Evolutionary conservation across 2,113 vertebrate genomes (phyloP).

Genomic region (Hassar affinis): DNA sequence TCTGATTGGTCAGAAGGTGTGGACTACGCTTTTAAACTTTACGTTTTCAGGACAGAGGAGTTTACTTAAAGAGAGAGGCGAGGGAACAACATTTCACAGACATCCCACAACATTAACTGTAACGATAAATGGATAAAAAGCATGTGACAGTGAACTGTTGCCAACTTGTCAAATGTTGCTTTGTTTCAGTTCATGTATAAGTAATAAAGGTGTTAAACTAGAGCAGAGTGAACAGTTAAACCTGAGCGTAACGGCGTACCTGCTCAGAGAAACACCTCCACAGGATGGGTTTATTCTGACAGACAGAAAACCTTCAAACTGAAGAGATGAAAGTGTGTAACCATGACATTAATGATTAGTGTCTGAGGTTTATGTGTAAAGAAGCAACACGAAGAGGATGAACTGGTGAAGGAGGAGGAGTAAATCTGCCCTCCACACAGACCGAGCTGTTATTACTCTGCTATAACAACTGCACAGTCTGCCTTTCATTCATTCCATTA

Average conservation of each 20-base stretch:
- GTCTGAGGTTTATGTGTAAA: neutral
- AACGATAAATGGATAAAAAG: neutral
- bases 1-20: neutral
- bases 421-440: neutral
- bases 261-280: too few relatives aligned
- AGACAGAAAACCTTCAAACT: too few relatives aligned
- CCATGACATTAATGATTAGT: neutral
- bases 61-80: neutral
- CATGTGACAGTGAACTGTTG: neutral
- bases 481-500: conserved; percentile 31
- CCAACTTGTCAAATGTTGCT: too few relatives aligned
- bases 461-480: conserved; percentile 12
- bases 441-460: conserved; percentile 9
- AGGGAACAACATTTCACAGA: neutral
- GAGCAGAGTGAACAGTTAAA: too few relatives aligned
- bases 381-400: neutral
- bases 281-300: too few relatives aligned
- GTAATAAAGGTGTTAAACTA: too few relatives aligned
- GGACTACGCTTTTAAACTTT: too few relatives aligned
- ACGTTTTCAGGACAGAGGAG: too few relatives aligned
- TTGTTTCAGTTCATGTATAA: neutral
- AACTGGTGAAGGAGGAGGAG: neutral
- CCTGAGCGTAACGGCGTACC: too few relatives aligned
- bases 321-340: neutral
- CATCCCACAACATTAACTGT: neutral